Base-by-base conservation (phyloP, 1,140 invertebrate genomes). In the Plutomurus gul region DNA sequence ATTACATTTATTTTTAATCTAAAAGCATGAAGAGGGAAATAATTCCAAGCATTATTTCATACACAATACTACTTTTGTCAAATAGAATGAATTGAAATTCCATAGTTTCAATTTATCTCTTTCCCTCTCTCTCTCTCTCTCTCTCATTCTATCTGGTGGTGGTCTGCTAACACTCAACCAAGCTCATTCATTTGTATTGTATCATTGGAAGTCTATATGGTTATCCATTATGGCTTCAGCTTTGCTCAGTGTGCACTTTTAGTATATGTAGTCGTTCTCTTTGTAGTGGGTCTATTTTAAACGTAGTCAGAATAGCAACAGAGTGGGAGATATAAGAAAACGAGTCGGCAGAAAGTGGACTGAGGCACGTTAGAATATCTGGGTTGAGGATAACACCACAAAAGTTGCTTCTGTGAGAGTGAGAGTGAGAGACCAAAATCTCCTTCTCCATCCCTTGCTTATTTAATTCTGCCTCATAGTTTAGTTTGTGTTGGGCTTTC, bases 1-100 rank as follows among this genome's bases (percentile, higher is more conserved):
- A 65, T 65, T 65, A 65, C 56, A 65, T 65, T 65, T 65, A 65
- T 65, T 65, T 65, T 65, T 65, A 65, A 65, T 65, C 56, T 65
- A 27, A 65, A 27, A 65, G 56, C 25, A 65, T 16, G 27, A 30
- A 25, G 27, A 65, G 16, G 11, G 27, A 30, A 65, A 30, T 65
- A 65, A 65, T 65, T 30, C 56, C 16, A n/a, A 65, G 27, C 16
- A 65, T 65, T 65, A 65, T 65, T 65, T 36, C 27, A 33, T 33
- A 30, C 16, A 13, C 27, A 16, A 30, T 33, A 27, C 30, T 30
- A 13, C 25, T 27, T 56, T 56, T 22, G 18, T 56, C 4, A 27
- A 25, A 56, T 30, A 13, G 36, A 65, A 13, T 65, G 56, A 65
- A 65, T 65, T 36, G 56, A 36, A 65, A 65, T 65, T 65, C 56